Evolutionary conservation across 2,113 vertebrate genomes (phyloP).

Genomic region (Pseudopodoces humilis): DNA sequence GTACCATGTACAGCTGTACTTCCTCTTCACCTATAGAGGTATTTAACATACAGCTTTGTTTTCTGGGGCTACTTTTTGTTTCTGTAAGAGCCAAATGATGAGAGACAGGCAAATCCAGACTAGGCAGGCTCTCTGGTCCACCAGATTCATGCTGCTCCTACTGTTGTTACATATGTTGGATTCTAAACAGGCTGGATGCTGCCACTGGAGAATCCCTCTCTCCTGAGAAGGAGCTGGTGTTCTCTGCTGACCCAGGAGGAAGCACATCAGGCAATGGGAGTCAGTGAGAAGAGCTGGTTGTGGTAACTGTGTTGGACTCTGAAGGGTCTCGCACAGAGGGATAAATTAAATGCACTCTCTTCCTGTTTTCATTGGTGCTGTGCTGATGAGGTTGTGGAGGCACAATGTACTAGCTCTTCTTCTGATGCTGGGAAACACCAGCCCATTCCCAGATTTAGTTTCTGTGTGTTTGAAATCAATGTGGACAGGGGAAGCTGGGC

Average conservation of each 20-base stretch:
- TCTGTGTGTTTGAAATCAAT: background rate
- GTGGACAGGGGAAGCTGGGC: background rate
- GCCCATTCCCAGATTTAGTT: background rate
- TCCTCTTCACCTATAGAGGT: background rate
- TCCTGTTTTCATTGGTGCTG: background rate
- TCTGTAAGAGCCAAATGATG: background rate
- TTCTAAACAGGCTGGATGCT: background rate
- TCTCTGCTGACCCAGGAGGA: slow-evolving; percentile 1
- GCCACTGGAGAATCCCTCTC: background rate
- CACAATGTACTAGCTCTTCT: background rate
- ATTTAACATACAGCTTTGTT: background rate
- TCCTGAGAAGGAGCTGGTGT: background rate
- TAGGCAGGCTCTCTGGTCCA: background rate
- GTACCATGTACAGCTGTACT: background rate
- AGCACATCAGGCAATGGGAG: background rate
- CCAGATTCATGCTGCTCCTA: background rate
- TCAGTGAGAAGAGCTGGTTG: background rate
- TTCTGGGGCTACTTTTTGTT: background rate
- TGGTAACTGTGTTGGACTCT: background rate
- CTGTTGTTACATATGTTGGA: background rate
- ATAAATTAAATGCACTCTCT: background rate
- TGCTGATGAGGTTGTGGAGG: background rate
- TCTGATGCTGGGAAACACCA: background rate
- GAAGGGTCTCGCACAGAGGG: rapidly evolving
- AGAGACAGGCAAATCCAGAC: background rate